A percentile compares a stretch with the other conserved stretches of the same genome.
These are phyloP conservation scores for Reticulitermes speratus DNA, from an alignment of 1,140 invertebrate species.

Conservation along the genomic window DNA sequence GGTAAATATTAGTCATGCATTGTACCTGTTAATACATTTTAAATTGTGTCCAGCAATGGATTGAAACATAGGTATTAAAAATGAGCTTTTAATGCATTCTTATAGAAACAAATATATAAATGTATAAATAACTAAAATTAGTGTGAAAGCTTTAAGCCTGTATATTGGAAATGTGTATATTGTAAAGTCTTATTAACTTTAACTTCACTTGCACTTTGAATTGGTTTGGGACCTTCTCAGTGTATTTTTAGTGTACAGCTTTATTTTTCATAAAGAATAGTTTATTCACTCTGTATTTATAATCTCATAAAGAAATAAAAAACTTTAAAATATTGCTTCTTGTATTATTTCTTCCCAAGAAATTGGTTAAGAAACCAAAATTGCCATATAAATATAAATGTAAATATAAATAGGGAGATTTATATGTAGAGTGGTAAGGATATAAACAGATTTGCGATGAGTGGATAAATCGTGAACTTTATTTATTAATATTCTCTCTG, in stretches of 20 bases:
- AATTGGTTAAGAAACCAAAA: no score
- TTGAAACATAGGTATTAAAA: background rate
- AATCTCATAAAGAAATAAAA: background rate
- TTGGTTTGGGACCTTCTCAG: conserved; percentile 8
- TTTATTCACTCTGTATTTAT: background rate
- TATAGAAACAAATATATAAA: background rate
- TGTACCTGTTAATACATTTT: background rate
- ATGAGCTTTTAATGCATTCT: background rate
- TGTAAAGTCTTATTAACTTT: background rate
- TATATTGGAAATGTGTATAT: background rate
- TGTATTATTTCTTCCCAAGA: background rate
- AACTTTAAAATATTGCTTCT: background rate
- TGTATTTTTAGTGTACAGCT: background rate
- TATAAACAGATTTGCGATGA: no score
- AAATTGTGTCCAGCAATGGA: background rate
- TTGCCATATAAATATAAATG: no score
- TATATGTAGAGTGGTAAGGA: no score
- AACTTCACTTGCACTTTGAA: background rate
- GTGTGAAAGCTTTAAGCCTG: conserved; percentile 14
- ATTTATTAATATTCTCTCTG: no score
- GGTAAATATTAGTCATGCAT: background rate
- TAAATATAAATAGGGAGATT: no score
- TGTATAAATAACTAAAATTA: background rate
- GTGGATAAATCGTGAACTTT: no score
- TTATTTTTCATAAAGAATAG: background rate